A percentile compares a stretch with the other conserved stretches of the same genome.
Evolutionary conservation across 2,113 vertebrate genomes (phyloP).

Genomic region (Abramis brama): DNA sequence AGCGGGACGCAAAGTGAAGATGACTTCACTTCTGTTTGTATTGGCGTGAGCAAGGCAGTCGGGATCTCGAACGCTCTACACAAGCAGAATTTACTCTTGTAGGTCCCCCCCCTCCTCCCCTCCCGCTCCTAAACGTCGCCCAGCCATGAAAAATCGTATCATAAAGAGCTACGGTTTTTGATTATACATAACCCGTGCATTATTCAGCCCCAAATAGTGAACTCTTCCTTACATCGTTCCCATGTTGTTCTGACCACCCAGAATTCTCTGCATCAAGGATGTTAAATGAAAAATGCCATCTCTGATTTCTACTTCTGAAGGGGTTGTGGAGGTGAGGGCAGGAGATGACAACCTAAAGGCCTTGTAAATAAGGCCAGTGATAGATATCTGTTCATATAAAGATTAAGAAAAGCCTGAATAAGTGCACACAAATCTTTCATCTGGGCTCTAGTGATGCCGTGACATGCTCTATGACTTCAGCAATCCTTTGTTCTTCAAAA

Average conservation of each 20-base stretch:
- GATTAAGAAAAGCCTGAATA: conserved; percentile 17
- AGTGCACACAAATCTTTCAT: conserved; percentile 1
- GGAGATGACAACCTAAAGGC: conserved; percentile 3
- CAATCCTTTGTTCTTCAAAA: neutral
- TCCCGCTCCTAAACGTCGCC: conserved; percentile 51
- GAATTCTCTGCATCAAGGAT: conserved; percentile 4
- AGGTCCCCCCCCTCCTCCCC: neutral
- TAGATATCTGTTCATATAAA: neutral
- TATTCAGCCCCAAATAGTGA: conserved; percentile 46
- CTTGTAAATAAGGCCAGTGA: neutral
- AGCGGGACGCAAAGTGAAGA: conserved; percentile 34
- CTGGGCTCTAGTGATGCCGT: neutral
- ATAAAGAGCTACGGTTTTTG: conserved; percentile 63
- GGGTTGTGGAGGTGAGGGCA: conserved; percentile 1
- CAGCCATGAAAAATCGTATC: conserved; percentile 63
- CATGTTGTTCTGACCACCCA: conserved; percentile 25
- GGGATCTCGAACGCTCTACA: conserved; percentile 11
- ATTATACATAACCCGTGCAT: conserved; percentile 65
- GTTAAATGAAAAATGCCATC: neutral
- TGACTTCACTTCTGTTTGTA: conserved; percentile 60
- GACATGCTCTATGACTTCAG: neutral
- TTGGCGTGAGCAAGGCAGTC: conserved; percentile 43
- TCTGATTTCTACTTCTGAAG: neutral
- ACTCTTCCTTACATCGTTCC: conserved; percentile 22
- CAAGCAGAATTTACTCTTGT: conserved; percentile 1